Base-by-base conservation (phyloP, 2,113 vertebrate species). In the Anguilla rostrata region DNA sequence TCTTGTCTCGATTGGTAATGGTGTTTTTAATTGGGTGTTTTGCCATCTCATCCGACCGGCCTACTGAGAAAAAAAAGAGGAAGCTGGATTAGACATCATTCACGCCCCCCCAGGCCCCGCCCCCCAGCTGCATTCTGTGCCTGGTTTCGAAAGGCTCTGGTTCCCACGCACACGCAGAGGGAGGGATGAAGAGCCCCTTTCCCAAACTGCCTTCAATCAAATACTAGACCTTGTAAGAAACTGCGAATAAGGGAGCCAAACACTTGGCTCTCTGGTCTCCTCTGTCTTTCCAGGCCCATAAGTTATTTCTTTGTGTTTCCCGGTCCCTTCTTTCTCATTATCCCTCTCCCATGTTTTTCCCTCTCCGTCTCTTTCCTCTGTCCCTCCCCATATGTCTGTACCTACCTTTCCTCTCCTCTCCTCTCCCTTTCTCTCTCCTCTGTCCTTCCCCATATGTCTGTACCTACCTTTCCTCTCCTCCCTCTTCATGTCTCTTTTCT, bases 121-220 rank as follows among this genome's bases (percentile, higher is more conserved):
- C 66, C 66, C 26, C 5, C 71, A 34, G n/a, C 71, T 75, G 71
- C 71, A 75, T 11, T 75, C 71, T 75, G 71, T 75, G 71, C 71
- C 71, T 75, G 71, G 71, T 29, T 29, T n/a, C 11, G 29, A 75
- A 34, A 75, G 71, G 71, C 71, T 75, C 71, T 34, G n/a, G 22
- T 75, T 75, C 71, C 71, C 71, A 75, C 71, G 34, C 71, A 75
- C 34, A 34, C 26, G 26, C 9, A 9, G 26, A 75, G 26, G 71
- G 60, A 66, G 60, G 60, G 60, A 0, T 18, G 18, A 9, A 22
- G 26, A 7, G 20, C n/a, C 6, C 26, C 71, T 14, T 2, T 94
- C 92, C 93, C 93, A 92, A 93, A 92, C 91, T 92, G 93, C 91
- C 93, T 86, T 88, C 87, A 79, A 93, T 94, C 93, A 90, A 89